Evolutionary conservation across 2,888 invertebrate genomes (phyloP).

Genomic region (Protodeltote pygarga): DNA sequence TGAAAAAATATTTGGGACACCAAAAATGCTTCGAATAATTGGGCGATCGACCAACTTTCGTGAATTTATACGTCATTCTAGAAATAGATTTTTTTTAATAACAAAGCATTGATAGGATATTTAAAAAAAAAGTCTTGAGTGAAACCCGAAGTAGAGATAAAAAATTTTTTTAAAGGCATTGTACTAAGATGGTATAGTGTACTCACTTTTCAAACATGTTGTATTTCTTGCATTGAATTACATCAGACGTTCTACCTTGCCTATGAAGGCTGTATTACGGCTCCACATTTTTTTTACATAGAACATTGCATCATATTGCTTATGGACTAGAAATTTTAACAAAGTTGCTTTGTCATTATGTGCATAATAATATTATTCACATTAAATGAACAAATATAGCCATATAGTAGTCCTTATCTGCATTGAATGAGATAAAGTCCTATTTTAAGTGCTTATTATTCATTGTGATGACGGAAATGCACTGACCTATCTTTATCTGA

Average conservation of each 20-base stretch:
- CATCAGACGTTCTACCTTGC: conserved; percentile 18
- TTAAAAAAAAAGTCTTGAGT: too few relatives aligned
- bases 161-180: too few relatives aligned
- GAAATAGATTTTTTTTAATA: background rate
- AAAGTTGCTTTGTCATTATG: background rate
- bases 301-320: conserved; percentile 10
- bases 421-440: conserved; percentile 7
- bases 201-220: too few relatives aligned
- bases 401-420: background rate
- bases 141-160: too few relatives aligned
- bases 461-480: conserved; percentile 36
- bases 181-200: too few relatives aligned
- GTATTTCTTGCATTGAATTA: conserved; percentile 15
- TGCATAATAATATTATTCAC: background rate
- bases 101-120: background rate
- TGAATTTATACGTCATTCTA: background rate
- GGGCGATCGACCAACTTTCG: conserved; percentile 16
- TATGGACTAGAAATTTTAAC: background rate
- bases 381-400: background rate
- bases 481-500: conserved; percentile 45
- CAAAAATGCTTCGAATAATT: conserved; percentile 6
- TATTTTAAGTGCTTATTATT: conserved; percentile 34
- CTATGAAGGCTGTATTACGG: conserved; percentile 8
- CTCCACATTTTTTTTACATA: background rate
- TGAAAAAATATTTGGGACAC: conserved; percentile 18